Conservation (phyloP, 2,797 vertebrate genomes). For the Betta splendens region DNA sequence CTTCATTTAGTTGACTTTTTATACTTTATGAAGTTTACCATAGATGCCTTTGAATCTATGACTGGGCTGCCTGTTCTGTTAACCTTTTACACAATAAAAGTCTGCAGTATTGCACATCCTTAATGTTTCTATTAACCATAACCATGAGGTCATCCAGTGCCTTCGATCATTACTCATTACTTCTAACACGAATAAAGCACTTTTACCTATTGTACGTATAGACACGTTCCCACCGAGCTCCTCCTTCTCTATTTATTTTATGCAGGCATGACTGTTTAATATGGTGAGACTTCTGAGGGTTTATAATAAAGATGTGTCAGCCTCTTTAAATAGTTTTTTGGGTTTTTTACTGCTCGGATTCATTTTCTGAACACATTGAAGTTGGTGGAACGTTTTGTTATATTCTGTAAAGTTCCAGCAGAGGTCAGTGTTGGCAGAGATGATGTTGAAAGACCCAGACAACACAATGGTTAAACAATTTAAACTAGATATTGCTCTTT, state of each 20-base stretch:
- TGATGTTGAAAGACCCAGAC: not conserved
- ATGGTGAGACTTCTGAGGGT: constrained; percentile 15
- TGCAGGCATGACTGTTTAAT: constrained; percentile 22
- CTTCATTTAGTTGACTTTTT: constrained; percentile 32
- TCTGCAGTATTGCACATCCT: not conserved
- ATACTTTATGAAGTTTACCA: constrained; percentile 20
- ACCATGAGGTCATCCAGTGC: constrained; percentile 7
- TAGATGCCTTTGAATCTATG: constrained; percentile 28
- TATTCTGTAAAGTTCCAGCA: constrained; percentile 40
- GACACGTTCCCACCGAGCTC: constrained; percentile 4
- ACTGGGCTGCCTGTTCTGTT: constrained; percentile 6
- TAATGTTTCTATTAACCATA: no score
- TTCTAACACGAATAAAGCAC: constrained; percentile 52
- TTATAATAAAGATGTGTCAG: constrained; percentile 61
- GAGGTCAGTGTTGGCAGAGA: constrained; percentile 38
- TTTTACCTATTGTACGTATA: constrained; percentile 44
- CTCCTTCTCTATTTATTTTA: constrained; percentile 28
- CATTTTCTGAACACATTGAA: no score
- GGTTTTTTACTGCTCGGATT: no score
- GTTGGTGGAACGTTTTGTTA: not conserved
- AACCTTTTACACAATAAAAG: constrained; percentile 6
- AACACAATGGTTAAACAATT: not conserved
- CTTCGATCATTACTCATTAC: constrained; percentile 13
- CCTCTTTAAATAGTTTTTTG: constrained; percentile 15
- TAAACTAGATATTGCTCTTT: not conserved